phyloP scores from a whole-genome alignment of 2,113 vertebrate genomes.

The Oxyura jamaicensis region DNA sequence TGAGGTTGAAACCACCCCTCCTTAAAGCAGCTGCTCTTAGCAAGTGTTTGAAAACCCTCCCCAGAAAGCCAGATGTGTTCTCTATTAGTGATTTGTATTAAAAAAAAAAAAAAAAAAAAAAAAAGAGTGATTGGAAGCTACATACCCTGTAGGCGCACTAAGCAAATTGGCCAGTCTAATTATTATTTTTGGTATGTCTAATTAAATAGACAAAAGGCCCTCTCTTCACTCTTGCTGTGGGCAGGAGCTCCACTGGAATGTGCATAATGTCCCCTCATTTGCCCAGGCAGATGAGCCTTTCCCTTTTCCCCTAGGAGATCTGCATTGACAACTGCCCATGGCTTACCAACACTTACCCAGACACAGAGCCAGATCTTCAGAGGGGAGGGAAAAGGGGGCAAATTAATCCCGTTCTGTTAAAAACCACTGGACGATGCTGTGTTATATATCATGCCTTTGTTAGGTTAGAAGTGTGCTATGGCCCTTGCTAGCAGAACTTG shows the following conservation, averaged over 20 bases:
- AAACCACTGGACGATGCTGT: accelerated
- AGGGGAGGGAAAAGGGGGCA: neutral
- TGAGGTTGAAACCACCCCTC: neutral
- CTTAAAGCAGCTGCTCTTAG: constrained; percentile 21
- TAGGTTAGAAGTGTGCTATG: neutral
- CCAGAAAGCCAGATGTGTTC: constrained; percentile 11
- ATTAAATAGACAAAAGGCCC: constrained; percentile 65
- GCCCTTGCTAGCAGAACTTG: neutral
- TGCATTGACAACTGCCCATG: neutral
- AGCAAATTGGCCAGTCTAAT: constrained; percentile 68
- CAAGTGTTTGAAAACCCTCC: constrained; percentile 25
- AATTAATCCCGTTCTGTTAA: neutral
- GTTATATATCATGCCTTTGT: neutral
- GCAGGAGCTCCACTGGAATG: constrained; percentile 33
- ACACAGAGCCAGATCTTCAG: neutral
- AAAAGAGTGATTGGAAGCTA: neutral
- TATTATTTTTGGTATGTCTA: constrained; percentile 70
- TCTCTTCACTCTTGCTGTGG: constrained; percentile 32
- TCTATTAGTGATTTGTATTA: constrained; percentile 6
- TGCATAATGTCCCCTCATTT: constrained; percentile 44
- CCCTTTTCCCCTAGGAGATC: neutral
- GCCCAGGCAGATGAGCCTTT: constrained; percentile 42
- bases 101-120: neutral
- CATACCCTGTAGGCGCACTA: constrained; percentile 45
- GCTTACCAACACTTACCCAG: neutral